Percentiles rank a stretch among this genome's conserved stretches.
Conservation (phyloP, 2,113 vertebrate species). For the Ovis aries region DNA sequence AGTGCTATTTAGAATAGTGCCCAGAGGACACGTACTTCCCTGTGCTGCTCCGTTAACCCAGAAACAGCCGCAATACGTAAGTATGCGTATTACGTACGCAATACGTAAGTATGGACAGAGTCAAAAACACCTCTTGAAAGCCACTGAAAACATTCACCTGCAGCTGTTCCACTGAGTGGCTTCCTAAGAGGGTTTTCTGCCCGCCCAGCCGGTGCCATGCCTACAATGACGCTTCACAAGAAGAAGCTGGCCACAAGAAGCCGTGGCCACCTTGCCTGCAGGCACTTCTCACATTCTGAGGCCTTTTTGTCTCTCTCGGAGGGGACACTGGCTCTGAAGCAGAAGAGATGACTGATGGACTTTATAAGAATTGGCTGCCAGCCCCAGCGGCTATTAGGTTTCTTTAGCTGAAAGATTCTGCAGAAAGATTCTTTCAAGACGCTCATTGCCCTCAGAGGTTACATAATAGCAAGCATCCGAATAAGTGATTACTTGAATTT, state of each 20-base stretch:
- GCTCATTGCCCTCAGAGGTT: neutral
- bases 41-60: neutral
- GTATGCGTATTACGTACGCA: no score
- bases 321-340: neutral
- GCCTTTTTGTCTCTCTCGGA: neutral
- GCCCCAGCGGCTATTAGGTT: neutral
- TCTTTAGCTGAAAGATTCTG: slow-evolving; percentile 8
- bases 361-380: neutral
- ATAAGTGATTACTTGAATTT: slow-evolving; percentile 31
- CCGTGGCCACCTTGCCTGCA: neutral
- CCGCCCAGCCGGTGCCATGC: neutral
- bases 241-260: neutral
- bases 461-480: neutral
- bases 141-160: neutral
- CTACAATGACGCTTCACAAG: neutral
- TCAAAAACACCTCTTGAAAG: neutral
- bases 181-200: neutral
- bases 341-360: neutral
- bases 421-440: neutral
- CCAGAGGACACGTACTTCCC: neutral
- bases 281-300: neutral
- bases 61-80: neutral
- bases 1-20: neutral
- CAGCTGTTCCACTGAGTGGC: neutral
- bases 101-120: no score